Evolutionary conservation across 2,113 vertebrate species (phyloP).

Genomic region (Phoxinus phoxinus): DNA sequence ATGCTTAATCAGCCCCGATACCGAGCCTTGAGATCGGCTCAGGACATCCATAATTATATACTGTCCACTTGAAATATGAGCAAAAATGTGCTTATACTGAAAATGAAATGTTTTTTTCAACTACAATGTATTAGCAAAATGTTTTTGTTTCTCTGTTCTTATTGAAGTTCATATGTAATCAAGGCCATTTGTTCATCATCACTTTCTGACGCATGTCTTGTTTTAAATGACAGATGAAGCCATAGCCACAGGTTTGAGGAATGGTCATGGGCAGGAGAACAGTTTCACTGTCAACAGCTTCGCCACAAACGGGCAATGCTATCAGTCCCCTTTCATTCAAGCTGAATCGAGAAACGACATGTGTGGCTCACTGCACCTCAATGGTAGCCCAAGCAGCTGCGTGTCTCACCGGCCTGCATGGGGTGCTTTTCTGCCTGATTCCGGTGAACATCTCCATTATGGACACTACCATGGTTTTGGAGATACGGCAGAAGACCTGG

Average conservation of each 20-base stretch:
- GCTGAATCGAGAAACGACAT: constrained; percentile 60
- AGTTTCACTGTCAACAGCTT: constrained; percentile 72
- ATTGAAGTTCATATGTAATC: not conserved
- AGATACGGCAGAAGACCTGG: constrained; percentile 94
- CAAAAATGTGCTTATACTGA: not conserved
- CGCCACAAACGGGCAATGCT: constrained; percentile 71
- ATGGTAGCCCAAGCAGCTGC: constrained; percentile 83
- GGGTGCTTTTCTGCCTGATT: constrained; percentile 68
- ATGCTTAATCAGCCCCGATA: too few relatives aligned
- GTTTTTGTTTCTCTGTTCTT: not conserved
- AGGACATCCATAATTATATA: not conserved
- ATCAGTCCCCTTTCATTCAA: constrained; percentile 59
- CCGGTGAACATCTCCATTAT: constrained; percentile 83
- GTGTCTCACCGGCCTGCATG: constrained; percentile 77
- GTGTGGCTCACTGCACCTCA: constrained; percentile 90
- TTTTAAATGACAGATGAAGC: constrained; percentile 67
- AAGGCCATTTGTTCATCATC: constrained; percentile 13
- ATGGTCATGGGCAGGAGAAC: constrained; percentile 78
- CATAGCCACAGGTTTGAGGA: constrained; percentile 78
- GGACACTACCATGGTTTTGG: constrained; percentile 96
- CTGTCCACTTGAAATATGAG: not conserved
- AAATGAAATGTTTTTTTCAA: not conserved
- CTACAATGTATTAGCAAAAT: not conserved
- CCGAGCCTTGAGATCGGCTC: too few relatives aligned
- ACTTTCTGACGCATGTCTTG: constrained; percentile 53